Conservation (phyloP, 2,888 invertebrate species). For the Lamellibrachia columna region DNA sequence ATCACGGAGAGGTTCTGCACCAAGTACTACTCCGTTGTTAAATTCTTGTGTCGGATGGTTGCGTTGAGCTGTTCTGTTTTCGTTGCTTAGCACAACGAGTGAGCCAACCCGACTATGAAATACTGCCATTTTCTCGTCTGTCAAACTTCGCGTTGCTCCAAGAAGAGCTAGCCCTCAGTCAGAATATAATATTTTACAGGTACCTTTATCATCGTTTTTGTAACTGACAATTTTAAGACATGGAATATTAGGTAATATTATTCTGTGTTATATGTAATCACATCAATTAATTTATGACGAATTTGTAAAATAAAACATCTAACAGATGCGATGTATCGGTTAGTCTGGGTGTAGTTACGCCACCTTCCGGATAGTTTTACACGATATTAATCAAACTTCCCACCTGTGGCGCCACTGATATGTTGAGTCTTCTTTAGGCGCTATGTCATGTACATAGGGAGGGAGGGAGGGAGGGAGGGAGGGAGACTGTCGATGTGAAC, state of each 20-base stretch:
- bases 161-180: not conserved
- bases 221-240: not conserved
- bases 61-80: constrained; percentile 75
- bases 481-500: too few species aligned
- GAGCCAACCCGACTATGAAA: constrained; percentile 71
- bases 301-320: not conserved
- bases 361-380: not conserved
- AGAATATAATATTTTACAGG: not conserved
- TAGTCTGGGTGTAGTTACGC: not conserved
- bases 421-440: too few species aligned
- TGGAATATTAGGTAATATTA: not conserved
- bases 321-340: not conserved
- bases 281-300: not conserved
- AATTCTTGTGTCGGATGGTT: constrained; percentile 64
- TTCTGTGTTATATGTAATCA: not conserved
- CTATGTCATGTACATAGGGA: too few species aligned
- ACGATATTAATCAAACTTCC: not conserved
- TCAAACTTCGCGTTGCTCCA: constrained; percentile 7
- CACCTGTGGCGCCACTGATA: not conserved
- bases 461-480: too few species aligned
- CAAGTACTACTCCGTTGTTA: constrained; percentile 65
- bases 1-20: constrained; percentile 57
- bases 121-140: not conserved
- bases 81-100: constrained; percentile 83
- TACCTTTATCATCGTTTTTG: not conserved